Evolutionary conservation across 2,888 invertebrate genomes (phyloP).

Genomic region (Metallyticus violacea): DNA sequence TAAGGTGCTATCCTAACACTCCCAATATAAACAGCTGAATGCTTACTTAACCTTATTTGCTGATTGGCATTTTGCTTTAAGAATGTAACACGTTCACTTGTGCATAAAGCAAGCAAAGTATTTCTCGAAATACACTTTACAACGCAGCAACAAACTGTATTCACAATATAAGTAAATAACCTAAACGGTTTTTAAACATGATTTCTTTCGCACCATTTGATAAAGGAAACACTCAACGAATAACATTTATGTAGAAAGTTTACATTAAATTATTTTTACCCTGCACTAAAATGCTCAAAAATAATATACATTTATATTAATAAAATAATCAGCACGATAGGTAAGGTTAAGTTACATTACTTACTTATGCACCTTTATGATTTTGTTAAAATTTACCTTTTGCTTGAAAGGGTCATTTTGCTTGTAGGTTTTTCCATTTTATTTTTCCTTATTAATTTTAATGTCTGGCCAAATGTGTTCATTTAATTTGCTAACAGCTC

Average conservation of each 20-base stretch:
- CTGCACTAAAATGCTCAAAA: not conserved
- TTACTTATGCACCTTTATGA: not conserved
- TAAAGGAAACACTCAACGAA: not conserved
- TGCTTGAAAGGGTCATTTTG: not conserved
- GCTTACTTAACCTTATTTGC: not conserved
- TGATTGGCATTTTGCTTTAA: not conserved
- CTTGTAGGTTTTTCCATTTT: not conserved
- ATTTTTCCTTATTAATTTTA: not conserved
- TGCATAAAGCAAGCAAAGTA: not conserved
- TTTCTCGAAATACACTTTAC: too few species aligned
- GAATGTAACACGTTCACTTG: too few species aligned
- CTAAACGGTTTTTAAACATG: not conserved
- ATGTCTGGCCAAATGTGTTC: not conserved
- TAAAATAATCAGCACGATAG: not conserved
- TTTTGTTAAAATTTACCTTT: not conserved
- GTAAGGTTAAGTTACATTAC: not conserved
- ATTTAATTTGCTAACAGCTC: not conserved
- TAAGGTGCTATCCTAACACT: too few species aligned
- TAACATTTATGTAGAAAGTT: too few species aligned
- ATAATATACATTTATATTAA: not conserved
- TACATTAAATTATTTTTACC: not conserved
- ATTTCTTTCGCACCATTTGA: not conserved
- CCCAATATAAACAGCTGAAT: too few species aligned
- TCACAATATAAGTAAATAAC: too few species aligned
- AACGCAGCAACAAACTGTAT: too few species aligned